Percentiles rank a stretch among this genome's conserved stretches.
Evolutionary conservation across 2,888 invertebrate species (phyloP).

Genomic region (Diaperis boleti): DNA sequence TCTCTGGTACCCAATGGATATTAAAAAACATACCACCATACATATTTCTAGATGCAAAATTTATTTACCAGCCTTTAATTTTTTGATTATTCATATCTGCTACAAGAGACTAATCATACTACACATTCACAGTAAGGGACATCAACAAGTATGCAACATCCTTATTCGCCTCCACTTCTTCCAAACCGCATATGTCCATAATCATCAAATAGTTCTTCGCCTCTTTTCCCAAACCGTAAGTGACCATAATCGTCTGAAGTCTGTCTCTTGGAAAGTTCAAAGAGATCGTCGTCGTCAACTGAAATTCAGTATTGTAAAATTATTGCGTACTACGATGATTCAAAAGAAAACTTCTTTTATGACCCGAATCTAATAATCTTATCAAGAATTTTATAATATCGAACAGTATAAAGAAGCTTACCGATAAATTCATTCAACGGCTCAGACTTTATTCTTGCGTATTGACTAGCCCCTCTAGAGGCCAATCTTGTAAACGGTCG

Average conservation of each 20-base stretch:
- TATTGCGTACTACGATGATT: too few species aligned
- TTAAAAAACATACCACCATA: not conserved
- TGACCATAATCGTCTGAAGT: conserved; percentile 79
- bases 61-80: conserved; percentile 37
- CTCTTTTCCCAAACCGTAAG: conserved; percentile 77
- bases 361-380: too few species aligned
- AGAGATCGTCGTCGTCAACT: conserved; percentile 66
- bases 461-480: conserved; percentile 46
- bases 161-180: conserved; percentile 65
- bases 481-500: conserved; percentile 49
- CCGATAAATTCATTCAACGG: conserved; percentile 57
- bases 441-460: conserved; percentile 54
- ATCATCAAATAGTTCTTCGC: conserved; percentile 70
- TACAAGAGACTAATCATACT: not conserved
- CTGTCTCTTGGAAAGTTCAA: conserved; percentile 67
- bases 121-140: conserved; percentile 1
- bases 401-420: too few species aligned
- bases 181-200: conserved; percentile 83
- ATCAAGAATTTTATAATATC: too few species aligned
- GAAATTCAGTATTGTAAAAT: conserved; percentile 37
- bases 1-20: too few species aligned
- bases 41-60: conserved; percentile 16
- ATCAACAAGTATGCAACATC: not conserved
- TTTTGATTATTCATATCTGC: conserved; percentile 10
- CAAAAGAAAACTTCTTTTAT: too few species aligned